Evolutionary conservation across 37 sponge, comb jelly and placozoan genomes (phyloP).

Genomic region (Cladorhizidae sp.): DNA sequence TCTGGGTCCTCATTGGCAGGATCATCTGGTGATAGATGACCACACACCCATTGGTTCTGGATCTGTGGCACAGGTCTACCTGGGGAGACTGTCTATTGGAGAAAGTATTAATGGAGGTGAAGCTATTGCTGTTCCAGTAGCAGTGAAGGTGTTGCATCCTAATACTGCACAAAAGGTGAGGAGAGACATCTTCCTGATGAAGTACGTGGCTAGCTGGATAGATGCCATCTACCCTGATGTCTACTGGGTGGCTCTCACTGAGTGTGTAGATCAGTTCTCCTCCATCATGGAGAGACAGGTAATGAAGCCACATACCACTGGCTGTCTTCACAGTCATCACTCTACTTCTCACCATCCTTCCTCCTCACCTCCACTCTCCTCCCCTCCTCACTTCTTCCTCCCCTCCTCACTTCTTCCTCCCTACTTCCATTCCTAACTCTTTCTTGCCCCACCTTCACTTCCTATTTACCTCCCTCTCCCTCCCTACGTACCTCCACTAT

Average conservation of each 20-base stretch:
- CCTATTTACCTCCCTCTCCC: too few species aligned
- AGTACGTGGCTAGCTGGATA: slow-evolving; percentile 58
- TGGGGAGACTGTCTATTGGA: slow-evolving; percentile 16
- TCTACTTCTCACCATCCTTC: too few species aligned
- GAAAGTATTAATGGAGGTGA: neutral
- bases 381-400: neutral
- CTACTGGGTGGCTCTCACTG: slow-evolving; percentile 63
- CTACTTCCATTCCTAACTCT: too few species aligned
- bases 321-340: neutral
- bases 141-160: slow-evolving; percentile 74
- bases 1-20: slow-evolving; percentile 56
- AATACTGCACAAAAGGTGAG: slow-evolving; percentile 36
- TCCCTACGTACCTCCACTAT: too few species aligned
- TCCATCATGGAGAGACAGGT: slow-evolving; percentile 58
- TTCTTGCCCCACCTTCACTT: too few species aligned
- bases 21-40: slow-evolving; percentile 5
- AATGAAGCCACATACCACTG: slow-evolving; percentile 4
- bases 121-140: slow-evolving; percentile 30
- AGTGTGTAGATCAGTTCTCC: slow-evolving; percentile 66
- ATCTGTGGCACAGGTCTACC: slow-evolving; percentile 78
- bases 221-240: slow-evolving; percentile 58
- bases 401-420: neutral
- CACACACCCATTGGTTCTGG: slow-evolving; percentile 68
- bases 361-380: neutral
- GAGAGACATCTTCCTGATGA: slow-evolving; percentile 53